phyloP scores from a whole-genome alignment of 2,888 invertebrate genomes.

The Drosophila formosana region DNA sequence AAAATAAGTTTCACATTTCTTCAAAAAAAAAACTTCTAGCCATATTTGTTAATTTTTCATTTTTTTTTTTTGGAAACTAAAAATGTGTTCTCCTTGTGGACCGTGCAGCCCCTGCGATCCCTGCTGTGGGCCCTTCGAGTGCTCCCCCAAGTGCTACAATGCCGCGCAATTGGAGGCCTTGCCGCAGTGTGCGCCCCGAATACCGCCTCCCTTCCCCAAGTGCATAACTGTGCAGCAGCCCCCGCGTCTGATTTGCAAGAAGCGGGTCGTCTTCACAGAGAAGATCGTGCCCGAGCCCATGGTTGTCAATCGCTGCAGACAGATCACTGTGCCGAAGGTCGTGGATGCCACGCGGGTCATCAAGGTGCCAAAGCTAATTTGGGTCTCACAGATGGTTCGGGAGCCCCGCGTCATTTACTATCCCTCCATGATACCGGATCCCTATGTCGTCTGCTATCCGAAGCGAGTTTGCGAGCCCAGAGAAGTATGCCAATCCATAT shows the following conservation, averaged over 20 bases:
- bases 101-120: neutral
- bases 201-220: neutral
- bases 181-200: neutral
- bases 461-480: neutral
- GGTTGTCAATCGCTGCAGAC: neutral
- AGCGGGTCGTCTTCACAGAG: neutral
- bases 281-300: slow-evolving; percentile 1
- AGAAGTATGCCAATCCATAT: neutral
- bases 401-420: neutral
- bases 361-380: neutral
- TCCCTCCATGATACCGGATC: neutral
- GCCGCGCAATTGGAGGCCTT: neutral
- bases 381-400: neutral
- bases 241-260: neutral
- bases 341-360: neutral
- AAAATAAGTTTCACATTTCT: neutral
- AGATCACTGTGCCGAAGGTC: slow-evolving; percentile 1
- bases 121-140: neutral
- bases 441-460: neutral
- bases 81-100: neutral
- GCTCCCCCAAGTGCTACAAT: neutral
- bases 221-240: neutral
- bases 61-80: neutral
- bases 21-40: no score
- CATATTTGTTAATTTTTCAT: neutral